Conservation (phyloP, 2,113 vertebrate species). For the Conger conger region DNA sequence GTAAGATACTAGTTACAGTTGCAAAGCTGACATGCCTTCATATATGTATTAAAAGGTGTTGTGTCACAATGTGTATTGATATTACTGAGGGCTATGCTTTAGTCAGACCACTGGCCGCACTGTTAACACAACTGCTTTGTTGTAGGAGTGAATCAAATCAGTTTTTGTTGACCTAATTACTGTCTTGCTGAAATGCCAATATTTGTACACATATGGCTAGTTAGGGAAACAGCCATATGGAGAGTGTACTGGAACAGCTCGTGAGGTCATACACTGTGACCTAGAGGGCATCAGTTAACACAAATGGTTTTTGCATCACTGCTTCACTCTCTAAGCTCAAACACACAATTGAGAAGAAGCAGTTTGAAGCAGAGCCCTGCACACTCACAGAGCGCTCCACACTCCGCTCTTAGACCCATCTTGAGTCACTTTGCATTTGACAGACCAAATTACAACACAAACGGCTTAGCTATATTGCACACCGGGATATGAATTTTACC, state of each 20-base stretch:
- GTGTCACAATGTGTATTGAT: slow-evolving; percentile 41
- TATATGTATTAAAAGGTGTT: slow-evolving; percentile 16
- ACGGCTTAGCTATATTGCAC: slow-evolving; percentile 6
- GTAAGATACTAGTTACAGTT: slow-evolving; percentile 3
- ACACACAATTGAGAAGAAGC: neutral
- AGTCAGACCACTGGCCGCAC: slow-evolving; percentile 32
- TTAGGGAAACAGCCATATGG: neutral
- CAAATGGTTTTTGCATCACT: neutral
- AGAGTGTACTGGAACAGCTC: neutral
- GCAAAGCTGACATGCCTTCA: slow-evolving; percentile 25
- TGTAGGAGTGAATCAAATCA: slow-evolving; percentile 41
- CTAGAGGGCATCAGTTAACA: neutral
- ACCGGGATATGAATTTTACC: neutral
- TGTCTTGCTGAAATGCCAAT: slow-evolving; percentile 39
- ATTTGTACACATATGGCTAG: slow-evolving; percentile 7
- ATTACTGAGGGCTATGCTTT: neutral
- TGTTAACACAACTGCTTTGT: slow-evolving; percentile 41
- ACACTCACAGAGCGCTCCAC: neutral
- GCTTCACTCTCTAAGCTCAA: neutral
- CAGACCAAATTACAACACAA: neutral
- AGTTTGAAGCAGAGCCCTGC: neutral
- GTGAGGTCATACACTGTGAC: neutral
- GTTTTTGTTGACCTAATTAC: slow-evolving; percentile 47
- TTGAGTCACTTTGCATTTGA: neutral
- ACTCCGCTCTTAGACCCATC: neutral